Conservation (phyloP, 2,113 vertebrate genomes). For the Pongo abelii region DNA sequence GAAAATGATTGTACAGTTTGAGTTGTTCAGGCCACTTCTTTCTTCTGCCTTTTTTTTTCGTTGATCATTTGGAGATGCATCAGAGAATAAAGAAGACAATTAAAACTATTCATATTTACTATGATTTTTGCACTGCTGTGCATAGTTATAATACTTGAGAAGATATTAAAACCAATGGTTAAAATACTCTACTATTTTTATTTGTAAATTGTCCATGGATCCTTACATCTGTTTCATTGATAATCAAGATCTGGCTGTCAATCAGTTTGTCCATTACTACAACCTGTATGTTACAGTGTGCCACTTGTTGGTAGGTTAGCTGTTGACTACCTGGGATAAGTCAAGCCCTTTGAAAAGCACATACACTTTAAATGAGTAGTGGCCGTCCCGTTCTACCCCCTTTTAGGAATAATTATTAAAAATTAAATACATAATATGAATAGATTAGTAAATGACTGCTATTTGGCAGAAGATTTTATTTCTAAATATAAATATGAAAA, state of each 20-base stretch:
- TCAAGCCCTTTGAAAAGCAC: background rate
- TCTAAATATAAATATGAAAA: slow-evolving; percentile 22
- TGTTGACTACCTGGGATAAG: background rate
- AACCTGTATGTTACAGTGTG: background rate
- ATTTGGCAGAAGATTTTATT: slow-evolving; percentile 4
- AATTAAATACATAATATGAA: background rate
- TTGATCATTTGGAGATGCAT: background rate
- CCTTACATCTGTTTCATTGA: background rate
- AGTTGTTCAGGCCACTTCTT: background rate
- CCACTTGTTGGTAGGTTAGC: background rate
- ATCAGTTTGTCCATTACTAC: background rate
- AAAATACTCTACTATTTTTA: background rate
- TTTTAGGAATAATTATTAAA: background rate
- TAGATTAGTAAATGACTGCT: background rate
- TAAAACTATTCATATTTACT: background rate
- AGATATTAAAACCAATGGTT: background rate
- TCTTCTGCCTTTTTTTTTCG: background rate
- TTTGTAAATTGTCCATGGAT: background rate
- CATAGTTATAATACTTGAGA: background rate
- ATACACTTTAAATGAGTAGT: background rate
- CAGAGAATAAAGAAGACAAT: background rate
- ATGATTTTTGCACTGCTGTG: background rate
- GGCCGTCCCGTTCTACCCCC: background rate
- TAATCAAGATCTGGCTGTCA: background rate
- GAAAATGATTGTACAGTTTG: background rate